Percentiles rank a stretch among this genome's conserved stretches.
Evolutionary conservation across 2,888 invertebrate genomes (phyloP).

Genomic region (Drosophila incognita): DNA sequence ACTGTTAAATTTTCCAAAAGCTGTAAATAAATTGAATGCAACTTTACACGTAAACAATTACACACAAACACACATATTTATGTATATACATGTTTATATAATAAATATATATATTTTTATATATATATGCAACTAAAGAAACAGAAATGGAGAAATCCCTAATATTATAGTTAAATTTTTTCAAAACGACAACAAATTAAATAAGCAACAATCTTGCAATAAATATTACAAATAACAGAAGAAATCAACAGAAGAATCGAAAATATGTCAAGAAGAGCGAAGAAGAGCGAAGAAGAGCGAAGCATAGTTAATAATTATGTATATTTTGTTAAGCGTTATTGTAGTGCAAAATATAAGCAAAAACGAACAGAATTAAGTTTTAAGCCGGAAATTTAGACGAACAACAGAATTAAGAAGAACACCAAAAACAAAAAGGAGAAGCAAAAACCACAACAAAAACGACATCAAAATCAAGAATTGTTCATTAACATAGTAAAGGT

Average conservation of each 20-base stretch:
- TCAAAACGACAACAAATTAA: constrained; percentile 53
- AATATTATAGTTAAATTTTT: constrained; percentile 74
- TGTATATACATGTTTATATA: constrained; percentile 32
- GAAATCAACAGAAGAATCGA: constrained; percentile 8
- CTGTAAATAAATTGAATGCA: constrained; percentile 51
- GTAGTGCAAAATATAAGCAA: constrained; percentile 62
- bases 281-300: constrained; percentile 4
- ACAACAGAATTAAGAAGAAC: constrained; percentile 27
- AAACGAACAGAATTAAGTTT: constrained; percentile 62
- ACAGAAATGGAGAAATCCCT: constrained; percentile 26
- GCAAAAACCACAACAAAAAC: constrained; percentile 14
- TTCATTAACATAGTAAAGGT: constrained; percentile 66
- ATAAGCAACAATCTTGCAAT: constrained; percentile 52
- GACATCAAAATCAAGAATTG: constrained; percentile 44
- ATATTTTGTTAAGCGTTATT: constrained; percentile 82
- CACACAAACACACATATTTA: constrained; percentile 27
- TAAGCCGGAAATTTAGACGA: constrained; percentile 50
- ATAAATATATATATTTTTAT: constrained; percentile 64
- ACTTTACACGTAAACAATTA: constrained; percentile 18
- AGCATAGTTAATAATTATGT: constrained; percentile 72
- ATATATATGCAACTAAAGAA: constrained; percentile 56
- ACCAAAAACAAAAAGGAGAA: constrained; percentile 3
- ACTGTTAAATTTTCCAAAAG: constrained; percentile 50
- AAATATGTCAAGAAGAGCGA: not conserved
- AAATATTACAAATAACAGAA: constrained; percentile 41